A percentile compares a stretch with the other conserved stretches of the same genome.
These are phyloP conservation scores for Ophioninae sp. DNA, from an alignment of 2,888 invertebrate genomes.

Conservation along the genomic window DNA sequence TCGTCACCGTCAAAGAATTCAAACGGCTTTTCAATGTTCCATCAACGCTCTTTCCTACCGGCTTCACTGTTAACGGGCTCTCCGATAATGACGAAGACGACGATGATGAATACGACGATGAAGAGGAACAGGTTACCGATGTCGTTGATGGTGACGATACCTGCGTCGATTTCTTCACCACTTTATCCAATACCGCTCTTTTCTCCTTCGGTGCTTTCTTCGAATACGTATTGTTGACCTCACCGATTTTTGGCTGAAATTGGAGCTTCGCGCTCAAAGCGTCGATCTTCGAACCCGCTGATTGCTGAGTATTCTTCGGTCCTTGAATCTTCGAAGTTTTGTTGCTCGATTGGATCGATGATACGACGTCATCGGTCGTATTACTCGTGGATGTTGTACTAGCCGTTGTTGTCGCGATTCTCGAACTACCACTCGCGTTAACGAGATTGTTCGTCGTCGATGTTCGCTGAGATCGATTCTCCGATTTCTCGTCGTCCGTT, in stretches of 20 bases:
- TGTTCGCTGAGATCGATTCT: conserved; percentile 44
- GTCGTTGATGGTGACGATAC: conserved; percentile 29
- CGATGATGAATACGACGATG: conserved; percentile 36
- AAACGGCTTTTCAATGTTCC: conserved; percentile 40
- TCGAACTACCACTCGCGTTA: conserved; percentile 13
- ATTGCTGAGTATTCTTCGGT: conserved; percentile 46
- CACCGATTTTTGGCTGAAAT: conserved; percentile 78
- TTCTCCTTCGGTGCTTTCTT: conserved; percentile 75
- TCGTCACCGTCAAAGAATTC: conserved; percentile 27
- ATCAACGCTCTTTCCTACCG: conserved; percentile 36
- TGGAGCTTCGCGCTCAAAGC: conserved; percentile 78
- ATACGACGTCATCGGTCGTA: conserved; percentile 3
- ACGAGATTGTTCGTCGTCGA: conserved; percentile 52
- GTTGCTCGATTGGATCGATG: conserved; percentile 26
- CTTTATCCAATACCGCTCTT: conserved; percentile 65
- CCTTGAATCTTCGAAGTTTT: conserved; percentile 41
- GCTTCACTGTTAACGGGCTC: conserved; percentile 30
- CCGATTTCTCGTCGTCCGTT: conserved; percentile 49
- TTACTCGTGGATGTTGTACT: conserved; percentile 20
- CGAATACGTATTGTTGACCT: conserved; percentile 75
- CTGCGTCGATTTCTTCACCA: conserved; percentile 67
- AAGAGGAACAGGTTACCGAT: conserved; percentile 3
- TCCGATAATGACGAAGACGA: conserved; percentile 37
- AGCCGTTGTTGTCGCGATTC: conserved; percentile 11
- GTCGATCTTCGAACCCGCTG: conserved; percentile 77